These are phyloP conservation scores for Argopecten irradians DNA, from an alignment of 1,140 invertebrate genomes.

Conservation along the genomic window DNA sequence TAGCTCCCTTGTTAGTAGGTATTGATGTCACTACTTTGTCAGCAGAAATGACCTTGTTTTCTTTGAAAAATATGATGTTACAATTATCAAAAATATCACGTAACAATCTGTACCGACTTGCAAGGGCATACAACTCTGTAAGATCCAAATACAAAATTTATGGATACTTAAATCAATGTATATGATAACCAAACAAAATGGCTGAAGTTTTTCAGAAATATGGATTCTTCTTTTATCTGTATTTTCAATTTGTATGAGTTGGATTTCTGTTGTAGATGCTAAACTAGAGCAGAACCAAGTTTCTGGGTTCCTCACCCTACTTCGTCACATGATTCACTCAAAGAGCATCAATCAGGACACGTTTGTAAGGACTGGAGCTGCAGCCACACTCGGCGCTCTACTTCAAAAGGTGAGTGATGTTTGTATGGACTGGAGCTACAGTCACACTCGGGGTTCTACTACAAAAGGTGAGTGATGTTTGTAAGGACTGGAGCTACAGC, in stretches of 20 bases:
- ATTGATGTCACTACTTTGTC: too few species aligned
- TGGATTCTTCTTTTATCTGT: not conserved
- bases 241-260: not conserved
- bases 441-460: not conserved
- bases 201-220: too few species aligned
- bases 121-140: too few species aligned
- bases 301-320: constrained; percentile 81
- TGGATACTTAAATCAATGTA: too few species aligned
- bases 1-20: too few species aligned
- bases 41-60: too few species aligned
- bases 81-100: not conserved
- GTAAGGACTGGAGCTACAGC: constrained; percentile 80
- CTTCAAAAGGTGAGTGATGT: constrained; percentile 81
- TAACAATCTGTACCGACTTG: too few species aligned
- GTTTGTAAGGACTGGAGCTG: constrained; percentile 79
- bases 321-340: constrained; percentile 80
- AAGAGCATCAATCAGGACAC: constrained; percentile 81
- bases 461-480: constrained; percentile 69
- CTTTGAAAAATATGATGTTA: not conserved
- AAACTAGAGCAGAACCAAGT: constrained; percentile 82
- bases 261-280: constrained; percentile 77
- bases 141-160: too few species aligned
- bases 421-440: too few species aligned
- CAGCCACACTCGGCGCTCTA: constrained; percentile 80
- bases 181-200: not conserved